phyloP scores from a whole-genome alignment of 2,797 vertebrate species.

The Sparidentex hasta region DNA sequence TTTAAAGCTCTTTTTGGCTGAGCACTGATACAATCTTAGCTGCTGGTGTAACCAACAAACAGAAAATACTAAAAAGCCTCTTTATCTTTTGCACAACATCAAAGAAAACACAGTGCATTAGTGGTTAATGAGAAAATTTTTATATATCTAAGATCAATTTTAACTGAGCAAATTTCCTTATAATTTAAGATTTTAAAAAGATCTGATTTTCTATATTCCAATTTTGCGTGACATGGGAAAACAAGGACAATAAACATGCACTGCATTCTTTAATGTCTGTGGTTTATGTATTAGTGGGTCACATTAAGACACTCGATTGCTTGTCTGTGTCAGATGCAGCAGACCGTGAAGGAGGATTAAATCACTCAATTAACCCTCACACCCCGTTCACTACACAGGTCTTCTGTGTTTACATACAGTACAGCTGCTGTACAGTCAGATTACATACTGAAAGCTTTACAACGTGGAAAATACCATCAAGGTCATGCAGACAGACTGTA shows the following conservation, averaged over 20 bases:
- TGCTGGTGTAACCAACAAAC: not conserved
- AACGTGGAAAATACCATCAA: constrained; percentile 5
- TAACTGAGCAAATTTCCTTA: not conserved
- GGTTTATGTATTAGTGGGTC: constrained; percentile 55
- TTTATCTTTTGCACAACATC: not conserved
- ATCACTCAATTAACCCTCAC: constrained; percentile 68
- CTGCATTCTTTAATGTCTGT: not conserved
- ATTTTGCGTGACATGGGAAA: not conserved
- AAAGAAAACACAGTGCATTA: not conserved
- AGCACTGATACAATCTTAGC: not conserved
- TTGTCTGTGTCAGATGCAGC: constrained; percentile 66
- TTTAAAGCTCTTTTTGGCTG: not conserved
- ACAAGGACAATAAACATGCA: not conserved
- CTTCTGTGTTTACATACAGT: constrained; percentile 45
- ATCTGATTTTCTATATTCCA: not conserved
- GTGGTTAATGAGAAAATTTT: too few relatives aligned
- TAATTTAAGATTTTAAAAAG: not conserved
- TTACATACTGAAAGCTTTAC: constrained; percentile 9
- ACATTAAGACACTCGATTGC: constrained; percentile 49
- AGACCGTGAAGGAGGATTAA: constrained; percentile 81
- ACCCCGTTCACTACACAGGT: constrained; percentile 36
- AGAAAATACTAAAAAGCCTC: not conserved
- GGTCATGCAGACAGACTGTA: not conserved
- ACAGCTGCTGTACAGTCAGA: constrained; percentile 44
- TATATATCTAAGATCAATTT: not conserved